Base-by-base conservation (phyloP, 2,797 vertebrate species). In the Gila robusta region DNA sequence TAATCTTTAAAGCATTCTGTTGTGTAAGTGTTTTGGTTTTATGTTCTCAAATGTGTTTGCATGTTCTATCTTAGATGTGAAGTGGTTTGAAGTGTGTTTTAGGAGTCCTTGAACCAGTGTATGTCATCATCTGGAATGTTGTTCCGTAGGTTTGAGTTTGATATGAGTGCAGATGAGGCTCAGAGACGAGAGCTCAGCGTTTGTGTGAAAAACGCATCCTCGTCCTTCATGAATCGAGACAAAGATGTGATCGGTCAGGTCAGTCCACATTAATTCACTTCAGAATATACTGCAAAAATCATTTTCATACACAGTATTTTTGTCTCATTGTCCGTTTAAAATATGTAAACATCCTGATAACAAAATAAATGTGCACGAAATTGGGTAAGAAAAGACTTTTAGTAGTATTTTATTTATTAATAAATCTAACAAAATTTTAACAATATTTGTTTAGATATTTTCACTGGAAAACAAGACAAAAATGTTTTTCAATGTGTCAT, bases 161-260 rank as follows among this genome's bases (percentile, higher is more conserved):
- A 97, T 17, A 28, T 99, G 74, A 84, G 96, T 11, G 19, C 90
- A 77, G 97, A 97, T 0, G 97, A 98, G 47, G 91, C 90, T 0
- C 92, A 89, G 6, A 93, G 93, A 87, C 93, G 94, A 79, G 92
- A 91, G 83, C 95, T 99, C 82, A 96, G 96, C 17, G 91, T 96
- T 10, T 96, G 96, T 0, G 96, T 98, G 88, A 99, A 98, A 92
- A 97, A 97, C 84, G 96, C 93, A 28, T 91, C 94, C 0, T 91
- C 95, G 4, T 97, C 97, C 3, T 98, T 99, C 92, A 96, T 98
- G 94, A 96, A 96, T 9, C 93, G 95, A 83, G 96, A 96, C 56
- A 95, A 94, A 80, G 96, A 96, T 82, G 86, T 93, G 73, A 91
- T 96, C 76, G 96, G 96, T 28, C 96, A 96, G 96, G 96, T 96